phyloP scores from a whole-genome alignment of 2,113 vertebrate species.

The Hoplias malabaricus region DNA sequence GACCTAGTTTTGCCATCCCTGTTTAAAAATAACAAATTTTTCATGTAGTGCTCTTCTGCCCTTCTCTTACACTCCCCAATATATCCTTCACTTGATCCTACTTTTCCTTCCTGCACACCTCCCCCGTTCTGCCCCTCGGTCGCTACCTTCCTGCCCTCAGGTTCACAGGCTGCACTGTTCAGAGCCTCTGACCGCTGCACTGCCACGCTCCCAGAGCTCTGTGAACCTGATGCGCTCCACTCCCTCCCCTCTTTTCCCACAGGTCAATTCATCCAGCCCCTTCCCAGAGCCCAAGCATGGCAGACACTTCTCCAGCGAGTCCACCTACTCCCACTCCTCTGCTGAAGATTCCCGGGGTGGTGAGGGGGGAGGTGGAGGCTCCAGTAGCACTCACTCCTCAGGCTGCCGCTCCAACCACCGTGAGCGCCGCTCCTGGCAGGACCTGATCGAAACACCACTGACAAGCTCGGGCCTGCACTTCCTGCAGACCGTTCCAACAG shows the following conservation, averaged over 20 bases:
- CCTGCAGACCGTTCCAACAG: constrained; percentile 83
- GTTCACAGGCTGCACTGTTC: constrained; percentile 65
- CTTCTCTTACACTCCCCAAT: neutral
- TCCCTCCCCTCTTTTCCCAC: constrained; percentile 64
- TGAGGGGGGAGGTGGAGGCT: constrained; percentile 62
- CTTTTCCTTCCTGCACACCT: constrained; percentile 2
- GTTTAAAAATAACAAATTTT: neutral
- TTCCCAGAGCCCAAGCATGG: constrained; percentile 84
- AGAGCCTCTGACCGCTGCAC: constrained; percentile 57
- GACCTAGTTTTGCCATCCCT: neutral
- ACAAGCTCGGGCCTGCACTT: constrained; percentile 83
- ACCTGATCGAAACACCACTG: constrained; percentile 62
- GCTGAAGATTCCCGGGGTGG: constrained; percentile 62
- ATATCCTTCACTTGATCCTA: constrained; percentile 15
- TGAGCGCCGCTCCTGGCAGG: constrained; percentile 67
- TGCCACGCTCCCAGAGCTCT: constrained; percentile 58
- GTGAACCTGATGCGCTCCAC: constrained; percentile 71
- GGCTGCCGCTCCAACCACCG: constrained; percentile 69
- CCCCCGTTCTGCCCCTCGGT: neutral
- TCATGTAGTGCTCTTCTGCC: neutral
- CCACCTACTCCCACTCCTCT: constrained; percentile 75
- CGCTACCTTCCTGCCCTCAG: constrained; percentile 40
- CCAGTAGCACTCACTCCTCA: constrained; percentile 82
- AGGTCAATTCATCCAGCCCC: constrained; percentile 63
- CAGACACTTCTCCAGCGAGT: constrained; percentile 68